Evolutionary conservation across 1,140 invertebrate genomes (phyloP), one percentile per base, ranked within the genome.

Genomic region (Chironomus tepperi): DNA sequence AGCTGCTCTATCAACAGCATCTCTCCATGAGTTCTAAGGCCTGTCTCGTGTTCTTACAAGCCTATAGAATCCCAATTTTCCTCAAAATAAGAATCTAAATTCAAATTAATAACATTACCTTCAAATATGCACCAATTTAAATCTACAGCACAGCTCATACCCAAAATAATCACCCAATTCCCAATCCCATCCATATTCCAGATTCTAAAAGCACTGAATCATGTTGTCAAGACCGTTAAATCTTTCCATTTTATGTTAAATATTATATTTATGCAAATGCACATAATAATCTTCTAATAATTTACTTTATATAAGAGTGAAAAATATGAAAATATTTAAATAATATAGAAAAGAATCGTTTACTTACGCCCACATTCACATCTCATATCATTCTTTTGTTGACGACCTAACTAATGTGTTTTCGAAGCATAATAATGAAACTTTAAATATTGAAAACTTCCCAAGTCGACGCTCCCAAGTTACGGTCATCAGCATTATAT

Each of bases 331-430:
- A 57, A 57, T 34, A 57, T 57, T 57, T n/a, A 57, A 57, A 57
- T n/a, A 57, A n/a, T n/a, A 57, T n/a, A 57, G 12, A 57, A n/a
- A n/a, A 57, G 47, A 34, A 34, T n/a, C 47, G n/a, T 57, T 57
- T 57, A 57, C 47, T 57, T 57, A 57, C 47, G 47, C 47, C 47
- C 47, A 57, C 47, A 57, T 57, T 57, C n/a, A 57, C 47, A 57
- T 57, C 9, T 57, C n/a, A 34, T 34, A 34, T 34, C 24, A 34
- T 57, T 57, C 47, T 57, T n/a, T 57, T n/a, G 47, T 57, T 5
- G 24, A 34, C 24, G 24, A 34, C 24, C 24, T 34, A 34, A 34
- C 24, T 34, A 34, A 34, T 34, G 24, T 34, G 24, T 34, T 34
- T 34, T 34, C 24, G 24, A 34, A 34, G 24, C 24, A 34, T 34